Base-by-base conservation (phyloP, 2,888 invertebrate species). In the Melieria omissa region DNA sequence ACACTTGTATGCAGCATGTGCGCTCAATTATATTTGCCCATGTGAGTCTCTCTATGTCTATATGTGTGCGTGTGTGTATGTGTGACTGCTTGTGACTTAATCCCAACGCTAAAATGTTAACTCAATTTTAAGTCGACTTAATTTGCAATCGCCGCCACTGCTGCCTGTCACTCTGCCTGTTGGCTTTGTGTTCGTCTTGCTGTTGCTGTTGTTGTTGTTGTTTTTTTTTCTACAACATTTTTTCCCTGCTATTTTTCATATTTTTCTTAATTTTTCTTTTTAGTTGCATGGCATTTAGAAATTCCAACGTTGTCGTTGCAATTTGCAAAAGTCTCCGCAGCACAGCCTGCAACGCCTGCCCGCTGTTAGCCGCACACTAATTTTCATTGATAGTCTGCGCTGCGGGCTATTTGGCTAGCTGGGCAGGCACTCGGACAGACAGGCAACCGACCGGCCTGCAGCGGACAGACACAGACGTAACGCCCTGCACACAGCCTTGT, bases 341-440 rank as follows among this genome's bases (percentile, higher is more conserved):
- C 14, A n/a, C 49, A 49, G 29, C 29, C 49, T 49, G 8, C 52
- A 52, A 14, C 14, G 52, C 52, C 12, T 46, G 8, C 16, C 29
- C 6, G 46, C 16, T 8, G 45, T 63, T 12, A 12, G 44, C 9
- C 14, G 29, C 29, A 42, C 12, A 29, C 46, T 29, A 29, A 44
- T 70, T 70, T 65, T 64, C 64, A 65, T 61, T 70, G 60, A 70
- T 45, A 65, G 60, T 45, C 45, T 46, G 65, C 60, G 42, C 65
- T 57, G 14, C 60, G 41, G 70, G 65, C 64, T 57, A 70, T 57
- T 61, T 67, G 52, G 45, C 44, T 54, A 61, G 65, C 10, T n/a
- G 65, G 10, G 44, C 45, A 44, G 9, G 9, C 44, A 16, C 5
- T 5, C 6, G 5, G 16, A 14, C 14, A 3, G 29, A n/a, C 9